Evolutionary conservation across 1,140 invertebrate species (phyloP).

Genomic region (Zaprionus davidi): DNA sequence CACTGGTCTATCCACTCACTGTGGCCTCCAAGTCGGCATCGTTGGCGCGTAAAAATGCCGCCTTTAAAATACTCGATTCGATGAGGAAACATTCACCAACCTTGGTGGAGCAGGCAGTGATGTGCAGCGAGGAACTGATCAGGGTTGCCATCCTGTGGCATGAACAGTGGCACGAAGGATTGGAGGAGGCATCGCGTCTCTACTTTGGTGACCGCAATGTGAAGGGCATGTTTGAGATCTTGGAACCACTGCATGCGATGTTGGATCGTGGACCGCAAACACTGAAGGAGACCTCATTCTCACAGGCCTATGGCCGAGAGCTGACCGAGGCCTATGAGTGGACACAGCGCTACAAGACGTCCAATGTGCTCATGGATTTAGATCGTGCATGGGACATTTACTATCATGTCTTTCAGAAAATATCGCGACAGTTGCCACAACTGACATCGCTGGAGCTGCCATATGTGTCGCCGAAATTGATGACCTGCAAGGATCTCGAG

Average conservation of each 20-base stretch:
- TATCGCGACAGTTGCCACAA: slow-evolving; percentile 96
- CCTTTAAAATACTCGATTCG: slow-evolving; percentile 96
- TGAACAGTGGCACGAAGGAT: slow-evolving; percentile 99
- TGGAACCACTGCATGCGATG: slow-evolving; percentile 97
- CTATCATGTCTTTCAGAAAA: slow-evolving; percentile 98
- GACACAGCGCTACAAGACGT: slow-evolving; percentile 94
- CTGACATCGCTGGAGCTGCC: slow-evolving; percentile 95
- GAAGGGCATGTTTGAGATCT: slow-evolving; percentile 96
- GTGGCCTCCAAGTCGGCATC: slow-evolving; percentile 98
- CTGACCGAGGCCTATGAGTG: slow-evolving; percentile 96
- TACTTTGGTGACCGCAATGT: slow-evolving; percentile 98
- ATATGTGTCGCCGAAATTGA: slow-evolving; percentile 94
- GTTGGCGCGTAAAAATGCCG: slow-evolving; percentile 93
- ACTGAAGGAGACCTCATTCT: slow-evolving; percentile 98
- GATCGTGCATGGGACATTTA: slow-evolving; percentile 99
- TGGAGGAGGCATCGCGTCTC: slow-evolving; percentile 98
- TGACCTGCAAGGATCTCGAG: slow-evolving; percentile 95
- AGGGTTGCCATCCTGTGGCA: slow-evolving; percentile 99
- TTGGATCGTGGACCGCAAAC: slow-evolving; percentile 97
- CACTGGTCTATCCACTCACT: slow-evolving; percentile 98
- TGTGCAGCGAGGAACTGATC: slow-evolving; percentile 98
- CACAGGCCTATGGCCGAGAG: slow-evolving; percentile 97
- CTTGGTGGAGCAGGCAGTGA: slow-evolving; percentile 96
- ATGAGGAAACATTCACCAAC: slow-evolving; percentile 97
- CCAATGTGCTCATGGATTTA: slow-evolving; percentile 94